Evolutionary conservation across 1,140 invertebrate species (phyloP).

Genomic region (Cardiocondyla obscurior): DNA sequence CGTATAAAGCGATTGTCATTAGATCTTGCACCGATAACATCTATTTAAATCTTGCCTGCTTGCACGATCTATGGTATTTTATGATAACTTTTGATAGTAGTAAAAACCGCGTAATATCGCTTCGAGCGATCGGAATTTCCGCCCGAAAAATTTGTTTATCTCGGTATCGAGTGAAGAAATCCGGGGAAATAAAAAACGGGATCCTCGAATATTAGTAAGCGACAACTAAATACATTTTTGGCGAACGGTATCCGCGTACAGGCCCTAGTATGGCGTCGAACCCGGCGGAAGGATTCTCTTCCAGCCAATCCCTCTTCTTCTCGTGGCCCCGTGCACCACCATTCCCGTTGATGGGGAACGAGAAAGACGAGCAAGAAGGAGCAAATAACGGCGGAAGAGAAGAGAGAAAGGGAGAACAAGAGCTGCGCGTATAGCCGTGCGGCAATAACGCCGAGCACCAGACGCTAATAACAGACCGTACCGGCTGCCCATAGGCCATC

Average conservation of each 20-base stretch:
- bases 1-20: neutral
- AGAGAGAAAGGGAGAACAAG: constrained; percentile 70
- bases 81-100: neutral
- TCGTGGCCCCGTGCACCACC: constrained; percentile 65
- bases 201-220: neutral
- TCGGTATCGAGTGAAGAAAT: neutral
- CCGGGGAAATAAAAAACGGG: neutral
- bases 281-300: constrained; percentile 72
- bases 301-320: constrained; percentile 79
- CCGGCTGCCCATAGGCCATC: constrained; percentile 84
- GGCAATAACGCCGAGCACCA: constrained; percentile 83
- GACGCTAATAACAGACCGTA: constrained; percentile 84
- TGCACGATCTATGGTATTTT: neutral
- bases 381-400: constrained; percentile 49
- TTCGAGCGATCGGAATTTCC: neutral
- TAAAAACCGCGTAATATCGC: too few species aligned
- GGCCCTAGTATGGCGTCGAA: constrained; percentile 74
- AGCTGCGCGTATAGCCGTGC: constrained; percentile 76
- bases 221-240: constrained; percentile 28
- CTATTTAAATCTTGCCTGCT: neutral
- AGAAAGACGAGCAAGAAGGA: constrained; percentile 67
- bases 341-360: constrained; percentile 71
- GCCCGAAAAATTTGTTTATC: neutral
- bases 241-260: constrained; percentile 50
- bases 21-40: neutral